Evolutionary conservation across 2,888 invertebrate genomes (phyloP).

Genomic region (Tillus elongatus): DNA sequence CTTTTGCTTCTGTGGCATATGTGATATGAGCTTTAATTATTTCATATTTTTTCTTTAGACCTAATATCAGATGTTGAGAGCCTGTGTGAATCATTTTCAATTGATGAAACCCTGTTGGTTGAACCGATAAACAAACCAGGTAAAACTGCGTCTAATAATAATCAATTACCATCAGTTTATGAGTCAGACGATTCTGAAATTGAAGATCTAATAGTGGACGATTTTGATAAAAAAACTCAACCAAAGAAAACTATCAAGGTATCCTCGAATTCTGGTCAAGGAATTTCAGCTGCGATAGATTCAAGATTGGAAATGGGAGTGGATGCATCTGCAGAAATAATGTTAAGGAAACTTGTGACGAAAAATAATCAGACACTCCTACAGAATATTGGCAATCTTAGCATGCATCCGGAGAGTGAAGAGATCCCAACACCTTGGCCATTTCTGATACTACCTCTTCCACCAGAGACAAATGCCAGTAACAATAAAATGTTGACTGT

Average conservation of each 20-base stretch:
- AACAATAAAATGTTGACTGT: constrained; percentile 55
- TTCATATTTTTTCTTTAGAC: too few species aligned
- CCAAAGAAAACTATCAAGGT: constrained; percentile 19
- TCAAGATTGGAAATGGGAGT: constrained; percentile 71
- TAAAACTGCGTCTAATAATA: constrained; percentile 28
- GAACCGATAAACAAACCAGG: not conserved
- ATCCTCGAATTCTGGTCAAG: constrained; percentile 28
- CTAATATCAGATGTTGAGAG: too few species aligned
- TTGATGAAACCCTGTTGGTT: too few species aligned
- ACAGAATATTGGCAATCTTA: constrained; percentile 33
- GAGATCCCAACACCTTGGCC: constrained; percentile 40
- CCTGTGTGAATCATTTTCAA: too few species aligned
- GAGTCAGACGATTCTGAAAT: constrained; percentile 78
- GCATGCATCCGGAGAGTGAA: constrained; percentile 34
- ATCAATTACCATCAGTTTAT: constrained; percentile 56
- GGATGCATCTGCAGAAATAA: constrained; percentile 67
- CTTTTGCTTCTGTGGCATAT: too few species aligned
- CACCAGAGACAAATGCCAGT: constrained; percentile 40
- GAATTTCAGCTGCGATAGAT: constrained; percentile 63
- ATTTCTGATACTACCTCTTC: constrained; percentile 39
- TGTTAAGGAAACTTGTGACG: constrained; percentile 49
- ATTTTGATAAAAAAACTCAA: constrained; percentile 39
- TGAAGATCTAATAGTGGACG: constrained; percentile 66
- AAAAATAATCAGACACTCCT: constrained; percentile 32
- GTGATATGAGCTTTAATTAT: too few species aligned